phyloP scores from a whole-genome alignment of 2,797 vertebrate species.

The Coregonus ussuriensis region DNA sequence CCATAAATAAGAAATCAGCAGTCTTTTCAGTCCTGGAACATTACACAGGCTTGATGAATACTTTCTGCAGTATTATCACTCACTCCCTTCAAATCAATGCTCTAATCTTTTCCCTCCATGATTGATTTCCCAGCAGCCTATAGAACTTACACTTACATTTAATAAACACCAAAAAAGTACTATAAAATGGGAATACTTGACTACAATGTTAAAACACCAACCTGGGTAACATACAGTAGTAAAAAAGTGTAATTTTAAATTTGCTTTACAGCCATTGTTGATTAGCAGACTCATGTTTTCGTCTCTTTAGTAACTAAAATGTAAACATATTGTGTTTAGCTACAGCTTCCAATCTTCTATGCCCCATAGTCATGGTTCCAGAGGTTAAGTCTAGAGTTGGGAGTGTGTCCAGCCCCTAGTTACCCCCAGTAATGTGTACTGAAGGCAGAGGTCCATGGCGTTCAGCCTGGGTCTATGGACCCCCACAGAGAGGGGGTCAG shows the following conservation, averaged over 20 bases:
- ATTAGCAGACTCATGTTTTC: not conserved
- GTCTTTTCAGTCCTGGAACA: conserved; percentile 69
- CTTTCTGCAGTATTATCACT: conserved; percentile 70
- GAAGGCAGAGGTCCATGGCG: not conserved
- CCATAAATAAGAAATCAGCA: conserved; percentile 83
- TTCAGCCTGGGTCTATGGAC: not conserved
- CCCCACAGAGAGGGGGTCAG: not conserved
- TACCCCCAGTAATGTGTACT: not conserved
- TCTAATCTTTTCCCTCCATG: conserved; percentile 71
- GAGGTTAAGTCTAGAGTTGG: not conserved
- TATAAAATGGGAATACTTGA: conserved; percentile 28
- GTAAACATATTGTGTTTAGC: not conserved
- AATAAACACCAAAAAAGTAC: conserved; percentile 61
- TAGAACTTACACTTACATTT: conserved; percentile 69
- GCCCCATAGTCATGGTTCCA: not conserved
- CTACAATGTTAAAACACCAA: not conserved
- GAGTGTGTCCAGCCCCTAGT: not conserved
- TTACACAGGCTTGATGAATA: conserved; percentile 78
- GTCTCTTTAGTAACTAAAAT: not conserved
- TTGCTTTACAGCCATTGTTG: not conserved
- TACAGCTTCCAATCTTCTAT: not conserved
- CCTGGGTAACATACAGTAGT: not conserved
- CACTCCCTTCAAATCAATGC: conserved; percentile 78
- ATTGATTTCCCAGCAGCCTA: conserved; percentile 73
- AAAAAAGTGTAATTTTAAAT: not conserved